Percentiles rank a stretch among this genome's conserved stretches.
Evolutionary conservation across 2,113 vertebrate genomes (phyloP).

Genomic region (Chinchilla lanigera): DNA sequence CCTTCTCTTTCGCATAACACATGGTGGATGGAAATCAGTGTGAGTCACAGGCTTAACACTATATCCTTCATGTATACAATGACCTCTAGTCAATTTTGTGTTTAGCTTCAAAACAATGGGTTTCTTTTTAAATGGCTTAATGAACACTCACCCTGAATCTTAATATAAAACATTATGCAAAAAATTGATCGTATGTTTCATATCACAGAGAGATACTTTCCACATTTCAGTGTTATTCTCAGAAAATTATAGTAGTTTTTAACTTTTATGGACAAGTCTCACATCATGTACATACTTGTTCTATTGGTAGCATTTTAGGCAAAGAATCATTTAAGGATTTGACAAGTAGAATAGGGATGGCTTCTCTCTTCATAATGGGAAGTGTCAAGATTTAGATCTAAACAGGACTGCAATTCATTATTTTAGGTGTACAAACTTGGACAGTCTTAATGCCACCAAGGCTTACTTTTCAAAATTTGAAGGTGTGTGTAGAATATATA

Average conservation of each 20-base stretch:
- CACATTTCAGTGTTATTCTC: conserved; percentile 2
- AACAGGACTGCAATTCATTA: neutral
- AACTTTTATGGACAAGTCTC: neutral
- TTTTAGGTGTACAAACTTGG: neutral
- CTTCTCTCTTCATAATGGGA: neutral
- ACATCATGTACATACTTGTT: neutral
- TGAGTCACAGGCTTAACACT: neutral
- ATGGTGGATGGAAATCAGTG: fast-evolving
- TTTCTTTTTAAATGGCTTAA: neutral
- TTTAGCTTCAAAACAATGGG: neutral
- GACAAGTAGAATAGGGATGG: neutral
- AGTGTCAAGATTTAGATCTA: neutral
- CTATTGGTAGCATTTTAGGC: neutral
- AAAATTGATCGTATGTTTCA: conserved; percentile 23
- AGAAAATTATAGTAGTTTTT: neutral
- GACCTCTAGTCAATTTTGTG: neutral
- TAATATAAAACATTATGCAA: neutral
- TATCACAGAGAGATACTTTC: neutral
- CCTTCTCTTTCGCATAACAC: neutral
- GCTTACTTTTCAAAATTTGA: conserved; percentile 19
- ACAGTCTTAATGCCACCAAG: neutral
- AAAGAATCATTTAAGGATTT: neutral
- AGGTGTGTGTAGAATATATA: neutral
- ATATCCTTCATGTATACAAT: neutral
- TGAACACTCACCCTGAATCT: neutral